These are phyloP conservation scores for Corydoras sp. DNA, from an alignment of 2,113 vertebrate species.

Conservation along the genomic window DNA sequence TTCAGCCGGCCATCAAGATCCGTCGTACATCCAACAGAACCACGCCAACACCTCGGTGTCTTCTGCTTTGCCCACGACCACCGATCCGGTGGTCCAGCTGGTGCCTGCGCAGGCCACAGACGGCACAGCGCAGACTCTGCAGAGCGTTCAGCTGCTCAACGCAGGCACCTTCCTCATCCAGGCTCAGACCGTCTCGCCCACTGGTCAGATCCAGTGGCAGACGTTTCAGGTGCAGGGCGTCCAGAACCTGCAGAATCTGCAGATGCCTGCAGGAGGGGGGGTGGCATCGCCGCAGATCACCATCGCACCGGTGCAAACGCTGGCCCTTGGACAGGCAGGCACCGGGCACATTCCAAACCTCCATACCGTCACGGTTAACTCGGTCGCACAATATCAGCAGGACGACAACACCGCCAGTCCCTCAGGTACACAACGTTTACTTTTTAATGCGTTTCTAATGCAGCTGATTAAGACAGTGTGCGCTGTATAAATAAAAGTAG, in stretches of 20 bases:
- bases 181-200: conserved; percentile 94
- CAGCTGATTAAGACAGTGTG: too few species aligned
- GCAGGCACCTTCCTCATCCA: conserved; percentile 97
- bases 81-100: conserved; percentile 59
- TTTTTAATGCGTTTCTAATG: too few species aligned
- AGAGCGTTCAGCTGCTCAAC: conserved; percentile 95
- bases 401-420: conserved; percentile 77
- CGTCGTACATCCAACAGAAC: conserved; percentile 87
- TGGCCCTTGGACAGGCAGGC: conserved; percentile 88
- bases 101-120: conserved; percentile 79
- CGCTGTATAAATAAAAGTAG: too few species aligned
- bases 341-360: conserved; percentile 90
- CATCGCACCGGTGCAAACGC: conserved; percentile 90
- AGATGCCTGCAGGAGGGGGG: conserved; percentile 68
- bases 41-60: conserved; percentile 53
- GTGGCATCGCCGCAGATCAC: conserved; percentile 84
- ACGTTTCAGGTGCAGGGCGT: conserved; percentile 99
- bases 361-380: conserved; percentile 97
- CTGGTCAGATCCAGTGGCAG: conserved; percentile 98
- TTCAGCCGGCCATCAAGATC: conserved; percentile 79
- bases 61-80: not conserved
- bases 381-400: conserved; percentile 80
- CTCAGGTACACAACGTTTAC: conserved; percentile 54
- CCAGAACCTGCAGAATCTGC: conserved; percentile 96
- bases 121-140: conserved; percentile 83